Evolutionary conservation across 2,888 invertebrate genomes (phyloP), one percentile per base, ranked within the genome.

Genomic region (Calliscelio sp.): DNA sequence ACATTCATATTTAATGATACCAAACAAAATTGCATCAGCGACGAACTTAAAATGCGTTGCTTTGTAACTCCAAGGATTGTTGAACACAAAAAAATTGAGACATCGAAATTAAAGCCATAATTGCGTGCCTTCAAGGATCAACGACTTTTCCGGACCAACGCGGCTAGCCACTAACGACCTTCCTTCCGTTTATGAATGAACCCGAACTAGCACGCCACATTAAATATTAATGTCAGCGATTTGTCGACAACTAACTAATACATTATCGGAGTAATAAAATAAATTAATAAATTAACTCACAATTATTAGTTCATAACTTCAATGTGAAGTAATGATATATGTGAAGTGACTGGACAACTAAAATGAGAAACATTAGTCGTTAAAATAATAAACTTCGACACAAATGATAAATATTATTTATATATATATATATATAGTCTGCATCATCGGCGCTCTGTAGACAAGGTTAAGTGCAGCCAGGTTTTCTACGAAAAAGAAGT

Each of bases 51-150:
- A 79, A 55, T 65, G 57, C 65, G 35, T 46, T 49, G 46, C 49
- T 24, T 44, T 11, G 22, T 14, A n/a, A 44, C 25, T 55, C 65
- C 75, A 84, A 80, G 84, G 80, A 61, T 79, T 4, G 35, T 28
- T n/a, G n/a, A n/a, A n/a, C n/a, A 59, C 51, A 84, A 80, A 84
- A 84, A 84, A 65, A 77, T 41, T 25, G 20, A 28, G 70, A 79
- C 59, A 20, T 7, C 57, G 46, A 71, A 70, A 71, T 71, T 65
- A 77, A 68, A 81, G 73, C 66, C 18, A 35, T 81, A 84, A 77
- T 68, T 73, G 78, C 78, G 46, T n/a, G 61, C 84, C 81, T 87
- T 85, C 86, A 86, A 87, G 86, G 86, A 86, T 86, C 84, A 75
- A 61, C 44, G 81, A 86, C 82, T 86, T 86, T 86, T 86, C 85